These are phyloP conservation scores for Muntiacus reevesi DNA, from an alignment of 2,113 vertebrate species.

Conservation along the genomic window DNA sequence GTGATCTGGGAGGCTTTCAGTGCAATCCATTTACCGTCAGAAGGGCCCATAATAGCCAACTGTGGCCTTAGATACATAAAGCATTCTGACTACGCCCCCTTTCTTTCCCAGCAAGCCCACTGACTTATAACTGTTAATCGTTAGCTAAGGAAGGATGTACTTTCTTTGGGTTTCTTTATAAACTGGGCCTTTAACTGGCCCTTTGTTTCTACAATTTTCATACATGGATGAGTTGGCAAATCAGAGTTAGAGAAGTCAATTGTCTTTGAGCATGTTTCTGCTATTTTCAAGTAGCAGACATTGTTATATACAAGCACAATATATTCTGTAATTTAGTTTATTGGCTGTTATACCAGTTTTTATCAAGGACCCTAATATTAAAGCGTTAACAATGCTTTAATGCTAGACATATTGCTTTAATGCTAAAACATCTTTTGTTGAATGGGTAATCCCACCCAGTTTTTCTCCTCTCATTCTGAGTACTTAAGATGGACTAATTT, in stretches of 20 bases:
- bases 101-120: not conserved
- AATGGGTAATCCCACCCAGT: not conserved
- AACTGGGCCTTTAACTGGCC: not conserved
- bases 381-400: not conserved
- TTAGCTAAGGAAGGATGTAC: not conserved
- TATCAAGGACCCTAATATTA: slow-evolving; percentile 11
- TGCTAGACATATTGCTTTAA: not conserved
- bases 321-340: slow-evolving; percentile 6
- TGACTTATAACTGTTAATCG: not conserved
- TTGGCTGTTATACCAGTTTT: not conserved
- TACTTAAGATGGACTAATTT: not conserved
- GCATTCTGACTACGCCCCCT: not conserved
- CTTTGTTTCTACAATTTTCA: not conserved
- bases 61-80: not conserved
- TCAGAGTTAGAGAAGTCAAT: not conserved
- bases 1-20: not conserved
- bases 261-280: not conserved
- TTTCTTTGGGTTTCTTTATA: not conserved
- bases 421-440: not conserved
- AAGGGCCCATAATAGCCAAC: not conserved
- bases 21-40: not conserved
- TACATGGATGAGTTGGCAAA: not conserved
- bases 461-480: not conserved
- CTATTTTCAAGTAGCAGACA: not conserved
- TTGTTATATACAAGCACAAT: not conserved